Conservation (phyloP, 2,113 vertebrate species). For the Setophaga coronata region DNA sequence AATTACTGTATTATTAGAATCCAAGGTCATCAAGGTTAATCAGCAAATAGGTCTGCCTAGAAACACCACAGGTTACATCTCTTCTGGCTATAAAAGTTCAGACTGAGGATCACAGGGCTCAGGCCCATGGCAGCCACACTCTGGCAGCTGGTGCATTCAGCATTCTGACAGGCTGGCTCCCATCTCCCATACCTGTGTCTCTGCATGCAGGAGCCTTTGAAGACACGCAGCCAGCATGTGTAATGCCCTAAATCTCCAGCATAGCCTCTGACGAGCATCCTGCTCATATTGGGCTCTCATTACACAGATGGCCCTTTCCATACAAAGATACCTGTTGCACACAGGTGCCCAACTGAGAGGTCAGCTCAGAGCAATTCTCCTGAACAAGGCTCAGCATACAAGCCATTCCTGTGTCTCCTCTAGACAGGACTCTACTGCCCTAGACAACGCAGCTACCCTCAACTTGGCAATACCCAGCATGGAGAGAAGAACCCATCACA, state of each 20-base stretch:
- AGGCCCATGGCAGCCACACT: not conserved
- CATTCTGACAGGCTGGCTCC: not conserved
- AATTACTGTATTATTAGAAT: not conserved
- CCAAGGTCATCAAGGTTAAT: not conserved
- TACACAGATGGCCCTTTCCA: not conserved
- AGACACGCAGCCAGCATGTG: fast-evolving
- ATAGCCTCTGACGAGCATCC: not conserved
- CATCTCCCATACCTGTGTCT: not conserved
- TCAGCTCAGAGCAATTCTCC: not conserved
- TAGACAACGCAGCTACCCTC: not conserved
- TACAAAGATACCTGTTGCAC: not conserved
- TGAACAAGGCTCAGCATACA: not conserved
- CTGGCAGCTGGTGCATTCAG: not conserved
- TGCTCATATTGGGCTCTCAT: not conserved
- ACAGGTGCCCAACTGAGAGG: not conserved
- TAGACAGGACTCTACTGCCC: not conserved
- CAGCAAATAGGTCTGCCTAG: not conserved
- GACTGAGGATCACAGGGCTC: not conserved
- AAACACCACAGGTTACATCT: not conserved
- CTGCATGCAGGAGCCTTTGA: not conserved
- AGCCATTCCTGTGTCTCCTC: not conserved
- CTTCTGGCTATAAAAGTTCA: not conserved
- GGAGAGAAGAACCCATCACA: not conserved
- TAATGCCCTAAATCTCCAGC: not conserved
- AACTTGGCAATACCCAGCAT: not conserved